These are phyloP conservation scores for Brachionus rubens DNA, from an alignment of 1,140 invertebrate species.

Conservation along the genomic window DNA sequence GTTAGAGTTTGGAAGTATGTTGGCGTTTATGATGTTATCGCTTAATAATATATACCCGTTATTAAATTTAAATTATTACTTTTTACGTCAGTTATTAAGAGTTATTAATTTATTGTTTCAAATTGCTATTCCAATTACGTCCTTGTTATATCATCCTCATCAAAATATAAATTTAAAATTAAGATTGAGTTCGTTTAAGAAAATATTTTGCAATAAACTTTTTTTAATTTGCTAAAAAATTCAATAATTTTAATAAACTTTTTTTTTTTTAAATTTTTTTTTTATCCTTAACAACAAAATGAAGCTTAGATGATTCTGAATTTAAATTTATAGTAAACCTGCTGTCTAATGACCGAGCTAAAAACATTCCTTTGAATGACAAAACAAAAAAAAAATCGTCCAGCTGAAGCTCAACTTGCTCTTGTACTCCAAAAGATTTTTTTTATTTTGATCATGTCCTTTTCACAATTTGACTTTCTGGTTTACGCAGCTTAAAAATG, in stretches of 20 bases:
- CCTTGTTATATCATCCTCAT: conserved; percentile 8
- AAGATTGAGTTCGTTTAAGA: neutral
- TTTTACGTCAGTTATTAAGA: conserved; percentile 1
- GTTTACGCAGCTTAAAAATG: no score
- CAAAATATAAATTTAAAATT: neutral
- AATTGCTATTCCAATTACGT: conserved; percentile 16
- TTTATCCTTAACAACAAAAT: no score
- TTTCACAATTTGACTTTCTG: no score
- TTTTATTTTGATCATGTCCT: no score
- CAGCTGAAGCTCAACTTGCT: no score
- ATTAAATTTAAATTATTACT: conserved; percentile 27
- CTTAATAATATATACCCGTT: conserved; percentile 6
- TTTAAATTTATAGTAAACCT: no score
- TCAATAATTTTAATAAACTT: neutral
- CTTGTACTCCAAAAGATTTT: no score
- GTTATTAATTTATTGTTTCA: conserved; percentile 9
- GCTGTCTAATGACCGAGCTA: no score
- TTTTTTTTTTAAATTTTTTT: no score
- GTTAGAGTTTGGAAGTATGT: neutral
- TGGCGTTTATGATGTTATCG: conserved; percentile 22
- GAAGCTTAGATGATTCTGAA: no score
- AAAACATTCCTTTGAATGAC: no score
- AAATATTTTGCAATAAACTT: neutral
- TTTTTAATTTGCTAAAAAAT: neutral
- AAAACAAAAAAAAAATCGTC: no score